phyloP scores from a whole-genome alignment of 2,113 vertebrate genomes.

The Coregonus clupeaformis region DNA sequence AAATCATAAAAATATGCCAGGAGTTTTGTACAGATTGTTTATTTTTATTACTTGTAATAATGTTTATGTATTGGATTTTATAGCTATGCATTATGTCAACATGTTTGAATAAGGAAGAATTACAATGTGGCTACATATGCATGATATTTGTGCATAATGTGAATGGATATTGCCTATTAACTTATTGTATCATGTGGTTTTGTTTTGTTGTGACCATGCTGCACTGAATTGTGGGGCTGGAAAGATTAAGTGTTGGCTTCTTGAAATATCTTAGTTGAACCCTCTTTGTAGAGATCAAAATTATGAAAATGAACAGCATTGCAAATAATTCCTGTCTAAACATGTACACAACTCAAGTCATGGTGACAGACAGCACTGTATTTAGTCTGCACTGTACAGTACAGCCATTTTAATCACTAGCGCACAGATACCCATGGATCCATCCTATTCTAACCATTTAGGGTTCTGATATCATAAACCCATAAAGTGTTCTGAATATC shows the following conservation, averaged over 20 bases:
- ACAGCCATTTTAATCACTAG: neutral
- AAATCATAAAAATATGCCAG: conserved; percentile 44
- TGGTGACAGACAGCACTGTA: conserved; percentile 26
- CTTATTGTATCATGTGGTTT: conserved; percentile 75
- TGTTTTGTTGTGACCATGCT: conserved; percentile 71
- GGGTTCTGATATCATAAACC: no score
- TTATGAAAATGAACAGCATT: conserved; percentile 25
- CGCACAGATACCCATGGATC: no score
- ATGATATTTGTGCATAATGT: conserved; percentile 82
- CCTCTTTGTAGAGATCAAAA: conserved; percentile 52
- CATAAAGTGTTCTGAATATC: neutral
- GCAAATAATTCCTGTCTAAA: neutral
- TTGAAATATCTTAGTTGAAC: conserved; percentile 49
- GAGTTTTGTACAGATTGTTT: conserved; percentile 74
- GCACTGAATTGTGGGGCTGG: conserved; percentile 72
- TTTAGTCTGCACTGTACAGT: conserved; percentile 22
- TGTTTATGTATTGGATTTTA: conserved; percentile 70
- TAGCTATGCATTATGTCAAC: conserved; percentile 69
- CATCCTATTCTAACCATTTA: no score
- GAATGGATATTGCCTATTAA: conserved; percentile 74
- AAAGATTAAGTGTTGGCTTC: conserved; percentile 52
- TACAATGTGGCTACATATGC: conserved; percentile 70
- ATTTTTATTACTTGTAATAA: conserved; percentile 67
- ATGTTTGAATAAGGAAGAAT: conserved; percentile 59
- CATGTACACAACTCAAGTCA: conserved; percentile 10